phyloP scores from a whole-genome alignment of 2,113 vertebrate genomes.

The Lophura nycthemera region DNA sequence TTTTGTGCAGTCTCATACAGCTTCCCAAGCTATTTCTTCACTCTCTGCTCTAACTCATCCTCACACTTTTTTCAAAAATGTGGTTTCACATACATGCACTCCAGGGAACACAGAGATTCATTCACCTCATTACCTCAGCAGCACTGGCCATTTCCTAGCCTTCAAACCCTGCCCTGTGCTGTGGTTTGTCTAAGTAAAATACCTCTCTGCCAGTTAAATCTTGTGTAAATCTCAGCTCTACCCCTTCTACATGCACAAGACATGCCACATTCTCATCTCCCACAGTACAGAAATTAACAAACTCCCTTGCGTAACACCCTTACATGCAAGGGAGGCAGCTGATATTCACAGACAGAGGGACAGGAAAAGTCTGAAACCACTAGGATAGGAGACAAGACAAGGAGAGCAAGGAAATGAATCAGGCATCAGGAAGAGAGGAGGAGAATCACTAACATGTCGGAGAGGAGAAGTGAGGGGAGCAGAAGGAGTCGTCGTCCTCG shows the following conservation, averaged over 20 bases:
- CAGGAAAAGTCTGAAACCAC: constrained; percentile 42
- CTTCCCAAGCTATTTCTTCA: neutral
- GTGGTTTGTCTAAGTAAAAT: neutral
- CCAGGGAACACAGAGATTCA: neutral
- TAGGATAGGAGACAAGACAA: constrained; percentile 50
- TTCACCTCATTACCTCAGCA: neutral
- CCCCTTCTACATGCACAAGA: neutral
- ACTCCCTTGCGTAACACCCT: neutral
- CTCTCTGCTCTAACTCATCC: neutral
- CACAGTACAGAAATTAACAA: neutral
- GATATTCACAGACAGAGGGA: constrained; percentile 5
- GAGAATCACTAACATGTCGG: constrained; percentile 97
- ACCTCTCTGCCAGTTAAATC: neutral
- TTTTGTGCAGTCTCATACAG: neutral
- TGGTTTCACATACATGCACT: neutral
- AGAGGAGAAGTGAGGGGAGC: constrained; percentile 98
- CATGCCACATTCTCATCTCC: neutral
- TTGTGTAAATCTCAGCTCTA: neutral
- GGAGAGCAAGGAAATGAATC: constrained; percentile 65
- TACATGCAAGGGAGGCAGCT: constrained; percentile 4
- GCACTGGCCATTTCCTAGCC: neutral
- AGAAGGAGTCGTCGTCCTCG: constrained; percentile 99
- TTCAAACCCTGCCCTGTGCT: neutral
- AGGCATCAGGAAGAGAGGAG: constrained; percentile 78
- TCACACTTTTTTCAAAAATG: neutral